Base-by-base conservation (phyloP, 2,113 vertebrate species). In the Coryphaenoides rupestris region DNA sequence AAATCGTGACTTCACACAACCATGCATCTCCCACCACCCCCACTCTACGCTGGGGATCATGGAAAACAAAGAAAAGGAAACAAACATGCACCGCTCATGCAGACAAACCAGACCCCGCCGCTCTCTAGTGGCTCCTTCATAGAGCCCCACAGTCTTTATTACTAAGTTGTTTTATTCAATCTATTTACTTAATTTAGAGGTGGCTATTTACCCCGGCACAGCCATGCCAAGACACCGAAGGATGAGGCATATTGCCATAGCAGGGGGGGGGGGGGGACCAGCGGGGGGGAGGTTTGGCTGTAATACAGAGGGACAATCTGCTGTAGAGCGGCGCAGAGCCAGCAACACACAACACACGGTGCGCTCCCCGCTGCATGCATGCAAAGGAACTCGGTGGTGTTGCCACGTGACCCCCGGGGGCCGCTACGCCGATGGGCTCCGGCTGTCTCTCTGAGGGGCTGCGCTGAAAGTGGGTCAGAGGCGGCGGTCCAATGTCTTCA, bases 171-270 rank as follows among this genome's bases (percentile, higher is more conserved):
- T 79, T n/a, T 80, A 80, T 80, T 86, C 74, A 58, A 5, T 82
- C 68, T 78, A 80, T 84, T 83, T 78, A 77, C 75, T 78, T 73
- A 83, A 77, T 80, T n/a, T 70, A 80, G 72, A 26, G 19, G 19
- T 77, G 76, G 73, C 75, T 69, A 74, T 88, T 81, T 80, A 75
- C 60, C 77, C 74, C 52, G 55, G 47, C 65, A 74, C 24, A 67
- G 68, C n/a, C 9, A 57, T 75, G 71, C 79, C 74, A 84, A 76
- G 72, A 70, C 73, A 60, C 61, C 9, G 26, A 67, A 40, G 70
- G 65, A 55, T 62, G 61, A 63, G 71, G 68, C 54, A 81, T 81
- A 85, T 79, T 76, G 74, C 76, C 76, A 66, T 66, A 64, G 70
- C 74, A 63, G 17, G 47, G 28, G 28, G 28, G 6, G 2, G 33